Evolutionary conservation across 2,888 invertebrate genomes (phyloP).

Genomic region (Punctoribates punctum): DNA sequence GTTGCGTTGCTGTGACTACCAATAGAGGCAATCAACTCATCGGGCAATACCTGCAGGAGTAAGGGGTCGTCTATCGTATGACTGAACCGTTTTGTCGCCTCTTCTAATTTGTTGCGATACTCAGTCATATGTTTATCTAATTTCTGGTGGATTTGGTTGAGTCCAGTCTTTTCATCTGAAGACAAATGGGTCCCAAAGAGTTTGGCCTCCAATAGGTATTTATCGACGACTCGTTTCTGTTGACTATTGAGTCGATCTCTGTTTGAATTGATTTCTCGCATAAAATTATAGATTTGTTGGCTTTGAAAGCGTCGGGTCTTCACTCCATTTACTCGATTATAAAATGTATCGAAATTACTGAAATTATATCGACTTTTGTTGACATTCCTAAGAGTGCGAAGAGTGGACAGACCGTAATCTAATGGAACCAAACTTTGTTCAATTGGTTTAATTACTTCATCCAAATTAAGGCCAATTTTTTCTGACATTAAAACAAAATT

Average conservation of each 20-base stretch:
- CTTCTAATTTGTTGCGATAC: slow-evolving; percentile 58
- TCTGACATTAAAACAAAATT: neutral
- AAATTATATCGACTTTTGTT: slow-evolving; percentile 37
- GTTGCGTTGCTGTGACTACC: slow-evolving; percentile 75
- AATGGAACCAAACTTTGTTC: slow-evolving; percentile 37
- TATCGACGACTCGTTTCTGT: slow-evolving; percentile 67
- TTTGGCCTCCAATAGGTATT: slow-evolving; percentile 74
- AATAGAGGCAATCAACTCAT: slow-evolving; percentile 64
- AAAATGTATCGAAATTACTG: slow-evolving; percentile 31
- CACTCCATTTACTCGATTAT: slow-evolving; percentile 55
- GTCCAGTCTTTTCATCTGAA: slow-evolving; percentile 58
- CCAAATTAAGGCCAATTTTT: neutral
- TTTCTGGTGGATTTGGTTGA: slow-evolving; percentile 60
- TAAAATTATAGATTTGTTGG: slow-evolving; percentile 65
- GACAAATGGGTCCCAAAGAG: slow-evolving; percentile 73
- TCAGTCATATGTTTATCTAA: slow-evolving; percentile 61
- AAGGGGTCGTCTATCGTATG: slow-evolving; percentile 65
- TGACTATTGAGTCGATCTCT: slow-evolving; percentile 59
- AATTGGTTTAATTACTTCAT: slow-evolving; percentile 37
- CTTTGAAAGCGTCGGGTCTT: slow-evolving; percentile 70
- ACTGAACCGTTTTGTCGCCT: slow-evolving; percentile 64
- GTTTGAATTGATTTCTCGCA: slow-evolving; percentile 57
- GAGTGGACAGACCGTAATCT: slow-evolving; percentile 10
- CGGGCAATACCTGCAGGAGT: slow-evolving; percentile 70
- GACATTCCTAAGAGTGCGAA: slow-evolving; percentile 26